Evolutionary conservation across 2,888 invertebrate species (phyloP).

Genomic region (Alsophila aescularia): DNA sequence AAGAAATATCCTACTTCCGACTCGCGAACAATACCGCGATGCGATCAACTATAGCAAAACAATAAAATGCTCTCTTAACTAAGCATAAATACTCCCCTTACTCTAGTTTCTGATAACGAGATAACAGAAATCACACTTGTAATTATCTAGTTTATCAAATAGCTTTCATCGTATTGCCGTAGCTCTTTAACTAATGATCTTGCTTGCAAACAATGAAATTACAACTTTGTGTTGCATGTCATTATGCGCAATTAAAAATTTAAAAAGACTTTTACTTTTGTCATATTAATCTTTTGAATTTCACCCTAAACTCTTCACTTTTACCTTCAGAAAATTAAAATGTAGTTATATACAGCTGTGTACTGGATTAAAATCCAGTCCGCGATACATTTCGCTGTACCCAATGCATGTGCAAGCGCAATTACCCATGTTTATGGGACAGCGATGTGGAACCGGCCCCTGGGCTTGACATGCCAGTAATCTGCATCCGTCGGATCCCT

Average conservation of each 20-base stretch:
- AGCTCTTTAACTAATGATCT: slow-evolving; percentile 11
- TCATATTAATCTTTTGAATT: too few relatives aligned
- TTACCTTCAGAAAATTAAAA: slow-evolving; percentile 12
- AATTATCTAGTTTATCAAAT: slow-evolving; percentile 31
- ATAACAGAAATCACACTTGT: slow-evolving; percentile 33
- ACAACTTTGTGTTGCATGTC: neutral
- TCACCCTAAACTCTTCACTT: neutral
- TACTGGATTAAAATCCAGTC: slow-evolving; percentile 37
- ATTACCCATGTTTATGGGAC: slow-evolving; percentile 43
- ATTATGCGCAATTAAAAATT: neutral
- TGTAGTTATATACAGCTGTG: slow-evolving; percentile 9
- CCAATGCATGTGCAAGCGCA: slow-evolving; percentile 50
- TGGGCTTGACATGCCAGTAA: slow-evolving; percentile 29
- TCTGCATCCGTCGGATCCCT: slow-evolving; percentile 43
- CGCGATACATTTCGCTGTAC: slow-evolving; percentile 46
- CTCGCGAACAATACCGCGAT: slow-evolving; percentile 61
- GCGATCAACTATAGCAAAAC: slow-evolving; percentile 36
- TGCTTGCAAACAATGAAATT: neutral
- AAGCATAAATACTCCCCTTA: slow-evolving; percentile 25
- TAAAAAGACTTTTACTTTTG: neutral
- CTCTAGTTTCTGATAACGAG: slow-evolving; percentile 30
- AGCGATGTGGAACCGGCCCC: slow-evolving; percentile 44
- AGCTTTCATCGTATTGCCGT: slow-evolving; percentile 30
- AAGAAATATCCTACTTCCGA: slow-evolving; percentile 70
- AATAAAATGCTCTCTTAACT: slow-evolving; percentile 33